phyloP scores from a whole-genome alignment of 2,113 vertebrate species.

The Narcine bancroftii region DNA sequence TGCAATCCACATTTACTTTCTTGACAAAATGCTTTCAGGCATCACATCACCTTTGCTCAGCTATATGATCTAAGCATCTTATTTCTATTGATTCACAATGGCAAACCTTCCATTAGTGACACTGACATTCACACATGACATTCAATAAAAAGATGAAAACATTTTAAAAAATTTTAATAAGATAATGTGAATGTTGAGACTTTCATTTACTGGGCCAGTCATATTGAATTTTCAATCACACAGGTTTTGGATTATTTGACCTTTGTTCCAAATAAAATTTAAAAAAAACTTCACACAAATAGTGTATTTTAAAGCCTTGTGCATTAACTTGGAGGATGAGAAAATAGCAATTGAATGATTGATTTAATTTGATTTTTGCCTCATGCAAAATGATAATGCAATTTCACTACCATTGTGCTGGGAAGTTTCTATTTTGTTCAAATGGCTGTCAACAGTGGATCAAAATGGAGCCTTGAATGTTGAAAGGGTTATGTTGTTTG shows the following conservation, averaged over 20 bases:
- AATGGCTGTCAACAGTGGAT: background rate
- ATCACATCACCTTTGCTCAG: background rate
- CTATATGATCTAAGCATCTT: constrained; percentile 7
- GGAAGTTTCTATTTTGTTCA: background rate
- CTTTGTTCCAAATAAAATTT: background rate
- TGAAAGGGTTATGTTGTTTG: too few relatives aligned
- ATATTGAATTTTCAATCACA: background rate
- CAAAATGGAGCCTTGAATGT: background rate
- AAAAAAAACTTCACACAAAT: background rate
- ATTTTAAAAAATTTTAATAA: background rate
- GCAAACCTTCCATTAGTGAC: background rate
- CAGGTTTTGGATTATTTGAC: background rate
- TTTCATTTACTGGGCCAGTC: background rate
- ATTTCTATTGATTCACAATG: constrained; percentile 14
- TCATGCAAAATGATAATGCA: background rate
- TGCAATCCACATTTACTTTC: background rate
- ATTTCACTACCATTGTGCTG: background rate
- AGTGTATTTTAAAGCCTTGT: background rate
- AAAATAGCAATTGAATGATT: background rate
- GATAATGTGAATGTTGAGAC: background rate
- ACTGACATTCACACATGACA: constrained; percentile 12
- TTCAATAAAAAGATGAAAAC: background rate
- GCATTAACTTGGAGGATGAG: too few relatives aligned
- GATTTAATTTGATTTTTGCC: background rate
- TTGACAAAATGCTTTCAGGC: constrained; percentile 5